Evolutionary conservation across 2,113 vertebrate genomes (phyloP).

Genomic region (Dolichotis patagonum): DNA sequence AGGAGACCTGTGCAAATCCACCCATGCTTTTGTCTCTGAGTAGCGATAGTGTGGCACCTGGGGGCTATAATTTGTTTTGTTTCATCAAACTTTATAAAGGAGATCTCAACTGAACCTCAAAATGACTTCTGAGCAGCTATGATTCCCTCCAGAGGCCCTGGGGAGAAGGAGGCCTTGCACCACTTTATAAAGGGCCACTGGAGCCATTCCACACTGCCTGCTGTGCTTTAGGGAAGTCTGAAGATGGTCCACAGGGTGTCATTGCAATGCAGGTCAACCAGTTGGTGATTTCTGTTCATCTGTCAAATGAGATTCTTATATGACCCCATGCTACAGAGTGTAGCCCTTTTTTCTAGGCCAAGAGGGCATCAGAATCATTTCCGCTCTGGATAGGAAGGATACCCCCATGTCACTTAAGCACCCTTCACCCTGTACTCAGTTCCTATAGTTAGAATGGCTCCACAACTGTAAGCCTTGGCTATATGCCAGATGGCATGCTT

Average conservation of each 20-base stretch:
- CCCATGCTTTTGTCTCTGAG: neutral
- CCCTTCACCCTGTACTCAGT: neutral
- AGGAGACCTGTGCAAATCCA: neutral
- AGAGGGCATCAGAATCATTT: neutral
- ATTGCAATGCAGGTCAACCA: neutral
- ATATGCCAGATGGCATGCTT: neutral
- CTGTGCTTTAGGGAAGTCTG: neutral
- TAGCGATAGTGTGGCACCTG: neutral
- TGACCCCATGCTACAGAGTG: neutral
- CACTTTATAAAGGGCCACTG: neutral
- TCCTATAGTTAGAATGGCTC: neutral
- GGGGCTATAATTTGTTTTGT: neutral
- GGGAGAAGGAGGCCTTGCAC: neutral
- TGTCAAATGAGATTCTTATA: neutral
- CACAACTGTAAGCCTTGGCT: neutral
- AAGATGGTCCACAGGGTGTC: neutral
- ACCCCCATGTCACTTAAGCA: neutral
- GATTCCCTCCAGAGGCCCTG: neutral
- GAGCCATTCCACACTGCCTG: neutral
- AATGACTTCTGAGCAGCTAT: neutral
- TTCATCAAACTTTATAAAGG: neutral
- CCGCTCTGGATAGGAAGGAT: neutral
- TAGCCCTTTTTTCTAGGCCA: neutral
- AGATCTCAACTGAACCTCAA: neutral
- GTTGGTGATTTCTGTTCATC: slow-evolving; percentile 17